phyloP scores from a whole-genome alignment of 2,113 vertebrate species.

The Syrmaticus mikado region DNA sequence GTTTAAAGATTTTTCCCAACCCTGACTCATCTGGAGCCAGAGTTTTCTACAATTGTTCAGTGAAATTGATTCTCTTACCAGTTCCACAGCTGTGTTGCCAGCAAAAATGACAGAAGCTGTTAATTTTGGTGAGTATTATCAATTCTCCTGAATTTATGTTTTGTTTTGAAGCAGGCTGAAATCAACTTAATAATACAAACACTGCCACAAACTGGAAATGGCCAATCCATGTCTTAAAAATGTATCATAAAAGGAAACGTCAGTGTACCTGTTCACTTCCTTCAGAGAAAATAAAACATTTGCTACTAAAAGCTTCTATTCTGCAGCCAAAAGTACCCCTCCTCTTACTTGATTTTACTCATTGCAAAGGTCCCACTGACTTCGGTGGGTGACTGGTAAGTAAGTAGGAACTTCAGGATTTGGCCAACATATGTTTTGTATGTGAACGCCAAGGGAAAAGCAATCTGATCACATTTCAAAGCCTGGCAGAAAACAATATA shows the following conservation, averaged over 20 bases:
- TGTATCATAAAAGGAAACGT: neutral
- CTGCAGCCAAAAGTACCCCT: neutral
- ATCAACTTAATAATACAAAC: neutral
- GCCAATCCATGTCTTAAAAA: neutral
- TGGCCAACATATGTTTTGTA: slow-evolving; percentile 42
- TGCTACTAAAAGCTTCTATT: slow-evolving; percentile 6
- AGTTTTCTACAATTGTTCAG: neutral
- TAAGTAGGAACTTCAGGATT: slow-evolving; percentile 55
- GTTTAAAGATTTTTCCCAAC: neutral
- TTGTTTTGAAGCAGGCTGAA: neutral
- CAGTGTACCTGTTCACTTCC: neutral
- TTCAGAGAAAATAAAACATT: slow-evolving; percentile 11
- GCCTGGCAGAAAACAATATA: slow-evolving; percentile 57
- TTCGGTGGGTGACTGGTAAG: slow-evolving; percentile 13
- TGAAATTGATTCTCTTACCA: neutral
- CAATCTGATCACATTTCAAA: slow-evolving; percentile 69
- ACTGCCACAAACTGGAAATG: neutral
- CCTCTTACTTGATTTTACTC: slow-evolving; percentile 4
- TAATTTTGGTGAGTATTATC: neutral
- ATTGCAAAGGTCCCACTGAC: slow-evolving; percentile 23
- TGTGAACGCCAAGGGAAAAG: slow-evolving; percentile 33
- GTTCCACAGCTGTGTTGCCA: neutral
- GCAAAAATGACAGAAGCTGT: neutral
- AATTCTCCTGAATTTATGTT: neutral
- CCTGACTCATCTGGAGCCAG: neutral